phyloP scores from a whole-genome alignment of 2,888 invertebrate species.

The Globia sparganii region DNA sequence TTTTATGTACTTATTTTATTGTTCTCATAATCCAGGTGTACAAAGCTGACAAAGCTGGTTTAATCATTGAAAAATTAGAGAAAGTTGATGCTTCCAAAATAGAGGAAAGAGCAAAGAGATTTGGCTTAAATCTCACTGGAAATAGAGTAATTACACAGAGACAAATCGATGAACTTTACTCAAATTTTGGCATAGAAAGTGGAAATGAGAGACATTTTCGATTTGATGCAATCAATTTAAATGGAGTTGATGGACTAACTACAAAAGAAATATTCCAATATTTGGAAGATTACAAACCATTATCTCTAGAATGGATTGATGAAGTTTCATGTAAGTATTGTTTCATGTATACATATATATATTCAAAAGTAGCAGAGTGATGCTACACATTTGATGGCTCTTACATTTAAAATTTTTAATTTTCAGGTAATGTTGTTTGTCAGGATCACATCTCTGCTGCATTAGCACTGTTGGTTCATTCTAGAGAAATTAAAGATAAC shows the following conservation, averaged over 20 bases:
- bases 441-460: conserved; percentile 91
- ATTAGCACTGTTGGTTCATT: conserved; percentile 90
- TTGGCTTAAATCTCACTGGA: conserved; percentile 86
- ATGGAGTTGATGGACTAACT: conserved; percentile 94
- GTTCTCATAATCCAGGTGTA: conserved; percentile 61
- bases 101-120: conserved; percentile 86
- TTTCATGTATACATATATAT: neutral
- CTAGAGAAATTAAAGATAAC: conserved; percentile 86
- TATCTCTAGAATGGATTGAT: conserved; percentile 95
- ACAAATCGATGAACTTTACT: conserved; percentile 87
- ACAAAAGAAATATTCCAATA: conserved; percentile 95
- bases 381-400: neutral
- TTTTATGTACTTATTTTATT: neutral
- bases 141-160: conserved; percentile 84
- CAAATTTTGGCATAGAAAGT: conserved; percentile 85
- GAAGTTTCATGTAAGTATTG: conserved; percentile 93
- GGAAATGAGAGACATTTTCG: conserved; percentile 92
- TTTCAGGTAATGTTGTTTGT: conserved; percentile 92
- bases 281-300: conserved; percentile 94
- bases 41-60: conserved; percentile 80
- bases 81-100: conserved; percentile 85
- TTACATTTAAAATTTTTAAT: conserved; percentile 37
- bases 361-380: neutral
- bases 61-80: conserved; percentile 80
- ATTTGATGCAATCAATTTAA: conserved; percentile 93